phyloP scores from a whole-genome alignment of 1,140 invertebrate genomes.

The Lepidurus packardi region DNA sequence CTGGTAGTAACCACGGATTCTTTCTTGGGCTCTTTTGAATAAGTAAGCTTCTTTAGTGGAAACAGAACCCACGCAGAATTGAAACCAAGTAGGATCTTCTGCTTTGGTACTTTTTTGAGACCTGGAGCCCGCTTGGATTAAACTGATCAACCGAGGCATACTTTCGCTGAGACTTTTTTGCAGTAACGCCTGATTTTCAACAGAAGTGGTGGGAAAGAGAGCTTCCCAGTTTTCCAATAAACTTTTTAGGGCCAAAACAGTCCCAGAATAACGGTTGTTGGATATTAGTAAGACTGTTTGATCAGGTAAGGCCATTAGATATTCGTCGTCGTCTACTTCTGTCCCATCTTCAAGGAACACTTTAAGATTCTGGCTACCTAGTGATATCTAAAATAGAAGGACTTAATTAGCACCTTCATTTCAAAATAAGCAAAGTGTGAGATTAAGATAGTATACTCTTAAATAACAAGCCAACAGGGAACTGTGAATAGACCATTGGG shows the following conservation, averaged over 20 bases:
- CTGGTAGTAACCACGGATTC: background rate
- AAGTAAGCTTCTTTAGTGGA: background rate
- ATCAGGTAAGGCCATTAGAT: background rate
- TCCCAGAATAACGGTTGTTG: background rate
- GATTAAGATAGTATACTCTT: background rate
- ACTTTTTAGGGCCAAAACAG: background rate
- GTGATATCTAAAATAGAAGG: background rate
- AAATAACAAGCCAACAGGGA: too few species aligned
- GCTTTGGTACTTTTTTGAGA: background rate
- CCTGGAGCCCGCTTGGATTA: background rate
- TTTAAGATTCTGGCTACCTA: background rate
- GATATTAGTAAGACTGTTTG: background rate
- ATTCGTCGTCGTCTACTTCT: background rate
- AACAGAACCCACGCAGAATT: background rate
- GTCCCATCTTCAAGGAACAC: background rate
- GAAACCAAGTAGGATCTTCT: background rate
- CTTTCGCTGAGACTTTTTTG: background rate
- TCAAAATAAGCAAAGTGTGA: background rate
- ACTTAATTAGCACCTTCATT: background rate
- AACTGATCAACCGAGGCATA: background rate
- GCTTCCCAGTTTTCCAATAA: background rate
- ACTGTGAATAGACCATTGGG: too few species aligned
- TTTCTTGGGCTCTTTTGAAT: constrained; percentile 12
- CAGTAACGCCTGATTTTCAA: background rate
- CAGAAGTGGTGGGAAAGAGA: background rate